These are phyloP conservation scores for Tetramorium alpestre DNA, from an alignment of 1,140 invertebrate genomes.

Conservation along the genomic window DNA sequence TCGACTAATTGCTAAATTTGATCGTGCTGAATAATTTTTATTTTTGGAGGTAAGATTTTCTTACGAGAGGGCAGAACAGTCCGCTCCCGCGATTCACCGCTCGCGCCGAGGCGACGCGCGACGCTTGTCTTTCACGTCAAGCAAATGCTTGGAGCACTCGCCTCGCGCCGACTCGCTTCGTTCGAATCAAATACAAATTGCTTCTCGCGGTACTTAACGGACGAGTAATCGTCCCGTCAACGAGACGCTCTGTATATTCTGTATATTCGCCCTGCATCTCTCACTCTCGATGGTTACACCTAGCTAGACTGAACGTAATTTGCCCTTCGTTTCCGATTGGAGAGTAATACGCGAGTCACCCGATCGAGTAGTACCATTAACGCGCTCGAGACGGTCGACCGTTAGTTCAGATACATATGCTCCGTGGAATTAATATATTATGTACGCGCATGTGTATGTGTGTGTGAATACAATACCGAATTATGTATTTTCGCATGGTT, in stretches of 20 bases:
- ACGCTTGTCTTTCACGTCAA: too few relatives aligned
- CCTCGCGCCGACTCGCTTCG: too few relatives aligned
- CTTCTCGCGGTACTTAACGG: neutral
- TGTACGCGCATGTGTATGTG: neutral
- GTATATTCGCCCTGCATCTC: neutral
- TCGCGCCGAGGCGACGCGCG: too few relatives aligned
- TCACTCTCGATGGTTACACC: neutral
- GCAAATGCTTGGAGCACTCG: too few relatives aligned
- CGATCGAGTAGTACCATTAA: neutral
- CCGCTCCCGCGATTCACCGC: too few relatives aligned
- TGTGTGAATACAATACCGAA: neutral
- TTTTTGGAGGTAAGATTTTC: too few relatives aligned
- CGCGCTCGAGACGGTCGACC: neutral
- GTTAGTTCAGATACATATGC: neutral
- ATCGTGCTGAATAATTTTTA: too few relatives aligned
- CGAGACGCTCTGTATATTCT: neutral
- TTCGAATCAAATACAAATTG: too few relatives aligned
- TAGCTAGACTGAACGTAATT: neutral
- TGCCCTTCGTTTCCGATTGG: neutral
- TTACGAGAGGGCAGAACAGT: too few relatives aligned
- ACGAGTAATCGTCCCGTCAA: neutral
- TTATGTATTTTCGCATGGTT: neutral
- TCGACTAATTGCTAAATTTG: too few relatives aligned
- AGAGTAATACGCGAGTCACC: neutral
- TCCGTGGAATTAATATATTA: neutral